Conservation (phyloP, 2,113 vertebrate species). For the Pygoscelis adeliae region DNA sequence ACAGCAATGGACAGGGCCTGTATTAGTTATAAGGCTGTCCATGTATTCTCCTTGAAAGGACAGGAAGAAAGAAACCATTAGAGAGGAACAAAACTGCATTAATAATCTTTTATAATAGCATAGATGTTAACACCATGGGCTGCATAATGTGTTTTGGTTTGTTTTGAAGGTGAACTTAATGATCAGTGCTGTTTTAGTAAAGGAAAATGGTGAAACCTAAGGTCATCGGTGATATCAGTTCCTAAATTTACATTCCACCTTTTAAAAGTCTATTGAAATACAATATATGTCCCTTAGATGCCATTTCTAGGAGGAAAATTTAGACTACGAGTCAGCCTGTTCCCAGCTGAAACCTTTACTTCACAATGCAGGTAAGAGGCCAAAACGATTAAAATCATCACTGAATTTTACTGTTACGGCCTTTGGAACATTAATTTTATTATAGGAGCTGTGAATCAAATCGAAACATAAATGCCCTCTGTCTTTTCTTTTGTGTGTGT, state of each 20-base stretch:
- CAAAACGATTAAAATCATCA: neutral
- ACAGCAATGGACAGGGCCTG: neutral
- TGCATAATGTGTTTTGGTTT: neutral
- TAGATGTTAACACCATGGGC: neutral
- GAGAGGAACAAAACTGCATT: neutral
- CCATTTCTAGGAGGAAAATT: neutral
- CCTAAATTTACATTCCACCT: neutral
- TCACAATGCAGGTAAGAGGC: neutral
- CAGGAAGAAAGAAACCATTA: neutral
- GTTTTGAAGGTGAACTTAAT: slow-evolving; percentile 2
- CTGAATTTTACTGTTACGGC: neutral
- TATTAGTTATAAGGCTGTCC: neutral
- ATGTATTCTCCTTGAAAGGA: neutral
- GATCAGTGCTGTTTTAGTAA: neutral
- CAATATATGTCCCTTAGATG: neutral
- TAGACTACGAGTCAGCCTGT: neutral
- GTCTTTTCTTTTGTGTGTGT: neutral
- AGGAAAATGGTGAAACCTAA: neutral
- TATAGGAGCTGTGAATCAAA: neutral
- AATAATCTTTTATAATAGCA: neutral
- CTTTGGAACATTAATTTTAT: slow-evolving; percentile 24
- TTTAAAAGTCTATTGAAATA: neutral
- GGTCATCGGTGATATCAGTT: neutral
- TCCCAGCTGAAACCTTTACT: neutral
- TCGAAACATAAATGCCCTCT: neutral